Evolutionary conservation across 1,140 invertebrate species (phyloP).

Genomic region (Cyphomyrmex costatus): DNA sequence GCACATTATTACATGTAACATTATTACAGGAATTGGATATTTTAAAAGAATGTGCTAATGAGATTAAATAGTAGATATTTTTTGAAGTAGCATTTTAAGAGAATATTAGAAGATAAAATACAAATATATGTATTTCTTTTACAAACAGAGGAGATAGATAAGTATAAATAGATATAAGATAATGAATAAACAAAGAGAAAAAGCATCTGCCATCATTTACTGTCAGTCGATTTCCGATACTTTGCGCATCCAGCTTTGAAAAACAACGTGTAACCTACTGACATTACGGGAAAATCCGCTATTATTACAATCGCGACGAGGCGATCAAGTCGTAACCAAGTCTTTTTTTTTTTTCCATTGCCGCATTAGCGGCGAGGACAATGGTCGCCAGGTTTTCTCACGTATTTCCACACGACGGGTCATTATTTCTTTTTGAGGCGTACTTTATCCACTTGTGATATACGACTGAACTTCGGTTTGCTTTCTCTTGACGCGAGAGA

Average conservation of each 20-base stretch:
- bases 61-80: not conserved
- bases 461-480: slow-evolving; percentile 65
- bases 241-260: slow-evolving; percentile 36
- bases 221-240: slow-evolving; percentile 62
- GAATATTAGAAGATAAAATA: not conserved
- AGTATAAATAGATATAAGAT: not conserved
- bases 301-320: slow-evolving; percentile 3
- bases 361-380: slow-evolving; percentile 52
- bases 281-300: slow-evolving; percentile 69
- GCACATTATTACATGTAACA: not conserved
- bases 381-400: slow-evolving; percentile 70
- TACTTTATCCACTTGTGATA: slow-evolving; percentile 73
- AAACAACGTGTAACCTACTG: slow-evolving; percentile 66
- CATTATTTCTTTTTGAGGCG: slow-evolving; percentile 59
- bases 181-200: slow-evolving; percentile 28
- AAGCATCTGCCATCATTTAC: slow-evolving; percentile 29
- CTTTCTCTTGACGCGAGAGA: slow-evolving; percentile 40
- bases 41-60: not conserved
- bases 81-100: not conserved
- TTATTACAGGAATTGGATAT: not conserved
- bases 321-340: slow-evolving; percentile 13
- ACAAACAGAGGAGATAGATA: not conserved
- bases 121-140: not conserved
- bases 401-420: slow-evolving; percentile 67
- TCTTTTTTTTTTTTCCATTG: slow-evolving; percentile 32